phyloP scores from a whole-genome alignment of 1,140 invertebrate genomes.

The Drosophila trapezifrons region DNA sequence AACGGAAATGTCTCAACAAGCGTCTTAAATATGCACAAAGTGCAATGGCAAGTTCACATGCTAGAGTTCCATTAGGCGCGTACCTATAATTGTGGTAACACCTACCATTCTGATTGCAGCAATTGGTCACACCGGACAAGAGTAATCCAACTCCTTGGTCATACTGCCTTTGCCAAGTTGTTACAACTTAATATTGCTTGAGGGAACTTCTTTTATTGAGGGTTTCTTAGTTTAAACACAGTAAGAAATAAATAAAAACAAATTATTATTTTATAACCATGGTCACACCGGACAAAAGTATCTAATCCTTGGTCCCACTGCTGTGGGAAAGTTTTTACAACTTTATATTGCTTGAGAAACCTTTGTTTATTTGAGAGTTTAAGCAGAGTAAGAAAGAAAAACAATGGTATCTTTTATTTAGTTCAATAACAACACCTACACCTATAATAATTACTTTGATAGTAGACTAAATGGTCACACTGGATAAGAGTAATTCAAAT shows the following conservation, averaged over 20 bases:
- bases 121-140: conserved; percentile 4
- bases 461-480: too few relatives aligned
- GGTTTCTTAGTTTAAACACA: not conserved
- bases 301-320: too few relatives aligned
- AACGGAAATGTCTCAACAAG: conserved; percentile 73
- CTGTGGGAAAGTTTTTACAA: too few relatives aligned
- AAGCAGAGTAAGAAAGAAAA: not conserved
- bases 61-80: conserved; percentile 22
- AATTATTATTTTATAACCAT: too few relatives aligned
- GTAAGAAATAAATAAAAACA: not conserved
- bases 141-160: not conserved
- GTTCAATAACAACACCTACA: not conserved
- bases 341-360: too few relatives aligned
- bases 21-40: conserved; percentile 44
- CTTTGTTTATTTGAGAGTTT: too few relatives aligned
- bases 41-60: conserved; percentile 46
- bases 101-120: not conserved
- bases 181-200: not conserved
- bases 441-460: too few relatives aligned
- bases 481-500: too few relatives aligned
- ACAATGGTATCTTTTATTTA: not conserved
- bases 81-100: conserved; percentile 20
- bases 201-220: not conserved
- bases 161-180: not conserved
- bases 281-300: too few relatives aligned